Base-by-base conservation (phyloP, 2,888 invertebrate species). In the Embidobia sp. region DNA sequence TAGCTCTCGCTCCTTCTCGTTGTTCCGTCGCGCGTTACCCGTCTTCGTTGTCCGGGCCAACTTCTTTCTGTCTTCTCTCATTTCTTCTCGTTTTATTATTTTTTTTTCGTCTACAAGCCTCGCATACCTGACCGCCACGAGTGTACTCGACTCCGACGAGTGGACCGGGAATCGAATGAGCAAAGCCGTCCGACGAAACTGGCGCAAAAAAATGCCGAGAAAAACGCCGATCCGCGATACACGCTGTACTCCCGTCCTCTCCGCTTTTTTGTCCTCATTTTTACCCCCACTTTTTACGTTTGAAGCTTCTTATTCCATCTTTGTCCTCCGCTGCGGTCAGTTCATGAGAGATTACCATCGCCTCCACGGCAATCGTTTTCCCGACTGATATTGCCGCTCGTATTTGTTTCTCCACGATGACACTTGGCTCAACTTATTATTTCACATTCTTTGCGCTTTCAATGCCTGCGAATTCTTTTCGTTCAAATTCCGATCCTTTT, bases 91-190 rank as follows among this genome's bases (percentile, higher is more conserved):
- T 81, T 84, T 83, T 81, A 79, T 16, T 44, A 44, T 48, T 31
- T 84, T 77, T 80, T 78, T 78, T 84, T 81, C 81, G 83, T 86
- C 84, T 84, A 84, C 86, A 80, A 84, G 85, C 83, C 81, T 85
- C 83, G 86, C 86, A 87, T 87, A 86, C 86, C 86, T 86, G 84
- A 86, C 86, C 87, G 83, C 87, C 86, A 84, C 85, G 86, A 86
- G 84, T 80, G 86, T 80, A 76, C 74, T 78, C 74, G 77, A 63
- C 64, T 66, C 61, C 55, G 33, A 16, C 61, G 67, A 75, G 67
- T 61, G 61, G 61, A 67, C 75, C 66, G 59, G 11, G 35, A 61
- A 53, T 67, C 72, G 61, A 61, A 72, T 61, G 66, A 55, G 61
- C 55, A 66, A 67, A 53, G 59, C 63, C 53, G 48, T 22, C 59